A percentile compares a stretch with the other conserved stretches of the same genome.
Evolutionary conservation across 2,888 invertebrate species (phyloP).

Genomic region (Agriopis leucophaearia): DNA sequence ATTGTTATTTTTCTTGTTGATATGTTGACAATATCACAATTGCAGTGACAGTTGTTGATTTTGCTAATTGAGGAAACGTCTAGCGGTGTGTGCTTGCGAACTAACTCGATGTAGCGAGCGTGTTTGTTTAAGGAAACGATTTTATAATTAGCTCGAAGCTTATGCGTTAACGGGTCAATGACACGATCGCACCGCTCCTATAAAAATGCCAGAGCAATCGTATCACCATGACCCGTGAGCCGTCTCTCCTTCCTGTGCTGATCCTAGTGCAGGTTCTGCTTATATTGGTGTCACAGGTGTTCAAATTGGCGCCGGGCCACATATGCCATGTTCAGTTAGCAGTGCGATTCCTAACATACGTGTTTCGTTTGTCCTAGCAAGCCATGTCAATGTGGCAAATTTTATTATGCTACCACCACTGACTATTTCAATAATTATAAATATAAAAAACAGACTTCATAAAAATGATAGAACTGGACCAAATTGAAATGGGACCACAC

Average conservation of each 20-base stretch:
- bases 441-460: too few species aligned
- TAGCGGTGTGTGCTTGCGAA: slow-evolving; percentile 37
- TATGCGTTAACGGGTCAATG: slow-evolving; percentile 83
- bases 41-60: slow-evolving; percentile 36
- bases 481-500: too few species aligned
- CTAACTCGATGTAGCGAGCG: slow-evolving; percentile 41
- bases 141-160: slow-evolving; percentile 79
- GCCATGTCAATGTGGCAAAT: not conserved
- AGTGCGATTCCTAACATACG: slow-evolving; percentile 29
- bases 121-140: slow-evolving; percentile 68
- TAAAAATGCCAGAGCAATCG: slow-evolving; percentile 60
- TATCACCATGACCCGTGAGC: slow-evolving; percentile 58
- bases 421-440: too few species aligned
- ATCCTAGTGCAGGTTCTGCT: slow-evolving; percentile 46
- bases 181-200: slow-evolving; percentile 67
- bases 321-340: slow-evolving; percentile 47
- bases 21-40: slow-evolving; percentile 26
- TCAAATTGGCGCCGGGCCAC: slow-evolving; percentile 67
- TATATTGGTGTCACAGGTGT: slow-evolving; percentile 56
- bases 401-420: not conserved
- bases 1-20: slow-evolving; percentile 11
- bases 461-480: too few species aligned
- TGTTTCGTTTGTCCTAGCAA: not conserved
- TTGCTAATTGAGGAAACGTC: slow-evolving; percentile 49
- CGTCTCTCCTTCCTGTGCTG: slow-evolving; percentile 35